A percentile compares a stretch with the other conserved stretches of the same genome.
Conservation (phyloP, 2,888 invertebrate genomes). For the Diarsia dahlii region DNA sequence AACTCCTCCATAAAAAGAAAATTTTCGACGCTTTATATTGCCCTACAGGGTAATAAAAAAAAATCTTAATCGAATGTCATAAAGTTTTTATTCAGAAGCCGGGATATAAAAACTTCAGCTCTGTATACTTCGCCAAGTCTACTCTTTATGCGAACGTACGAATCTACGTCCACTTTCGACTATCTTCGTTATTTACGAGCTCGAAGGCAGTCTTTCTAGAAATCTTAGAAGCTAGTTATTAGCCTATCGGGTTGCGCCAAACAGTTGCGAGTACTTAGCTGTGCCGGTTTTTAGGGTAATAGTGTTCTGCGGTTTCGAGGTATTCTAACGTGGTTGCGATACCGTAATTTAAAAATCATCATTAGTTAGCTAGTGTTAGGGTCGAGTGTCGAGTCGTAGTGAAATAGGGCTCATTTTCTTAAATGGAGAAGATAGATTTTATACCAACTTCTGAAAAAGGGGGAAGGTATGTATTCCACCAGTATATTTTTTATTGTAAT, state of each 20-base stretch:
- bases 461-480: neutral
- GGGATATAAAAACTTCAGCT: conserved; percentile 32
- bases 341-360: conserved; percentile 29
- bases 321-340: conserved; percentile 24
- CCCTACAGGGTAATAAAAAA: conserved; percentile 37
- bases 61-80: conserved; percentile 42
- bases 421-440: neutral
- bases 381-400: neutral
- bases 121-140: conserved; percentile 18
- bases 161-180: neutral
- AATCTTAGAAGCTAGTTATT: neutral
- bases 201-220: neutral
- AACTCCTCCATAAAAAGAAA: conserved; percentile 35
- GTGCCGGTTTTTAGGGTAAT: conserved; percentile 36
- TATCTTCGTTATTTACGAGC: neutral
- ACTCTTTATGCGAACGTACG: neutral
- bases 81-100: conserved; percentile 35
- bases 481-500: no score
- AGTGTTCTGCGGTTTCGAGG: conserved; percentile 46
- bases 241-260: conserved; percentile 7
- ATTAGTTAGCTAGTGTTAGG: conserved; percentile 17
- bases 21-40: conserved; percentile 32
- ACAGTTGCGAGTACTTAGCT: conserved; percentile 29
- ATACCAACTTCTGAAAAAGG: neutral
- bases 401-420: conserved; percentile 10